Percentiles rank a stretch among this genome's conserved stretches.
phyloP scores from a whole-genome alignment of 2,113 vertebrate genomes.

The Tetrax tetrax region DNA sequence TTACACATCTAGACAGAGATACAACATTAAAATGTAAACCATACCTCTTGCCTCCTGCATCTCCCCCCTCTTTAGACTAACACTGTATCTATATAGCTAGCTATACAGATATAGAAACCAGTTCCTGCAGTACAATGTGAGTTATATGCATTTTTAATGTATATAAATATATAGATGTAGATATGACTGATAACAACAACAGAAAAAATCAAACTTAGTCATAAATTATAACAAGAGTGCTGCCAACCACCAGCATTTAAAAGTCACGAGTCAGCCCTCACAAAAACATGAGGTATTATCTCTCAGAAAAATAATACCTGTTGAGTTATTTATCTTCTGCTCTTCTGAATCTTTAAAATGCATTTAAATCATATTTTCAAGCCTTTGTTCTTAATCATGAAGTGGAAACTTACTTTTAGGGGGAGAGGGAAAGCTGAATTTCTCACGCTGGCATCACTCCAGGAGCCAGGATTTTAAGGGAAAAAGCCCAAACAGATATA shows the following conservation, averaged over 20 bases:
- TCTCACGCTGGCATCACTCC: not conserved
- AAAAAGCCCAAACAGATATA: slow-evolving; percentile 16
- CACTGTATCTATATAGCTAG: rapidly evolving
- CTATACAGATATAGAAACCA: not conserved
- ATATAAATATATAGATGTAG: not conserved
- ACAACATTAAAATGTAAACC: not conserved
- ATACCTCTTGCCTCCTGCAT: not conserved
- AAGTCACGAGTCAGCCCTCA: slow-evolving; percentile 5
- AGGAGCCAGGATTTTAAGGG: not conserved
- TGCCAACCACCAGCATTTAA: not conserved
- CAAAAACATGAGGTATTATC: not conserved
- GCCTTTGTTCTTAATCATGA: slow-evolving; percentile 31
- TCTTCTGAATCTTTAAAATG: not conserved
- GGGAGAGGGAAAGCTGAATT: not conserved
- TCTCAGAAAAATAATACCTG: not conserved
- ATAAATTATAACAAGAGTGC: not conserved
- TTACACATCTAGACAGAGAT: not conserved
- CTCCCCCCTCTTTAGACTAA: not conserved
- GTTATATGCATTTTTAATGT: not conserved
- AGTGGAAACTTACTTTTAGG: not conserved
- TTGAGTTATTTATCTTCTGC: slow-evolving; percentile 15
- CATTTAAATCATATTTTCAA: slow-evolving; percentile 13
- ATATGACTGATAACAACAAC: not conserved
- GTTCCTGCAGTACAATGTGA: not conserved
- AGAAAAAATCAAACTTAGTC: not conserved